These are phyloP conservation scores for Nebria brevicollis DNA, from an alignment of 2,888 invertebrate genomes.

Conservation along the genomic window DNA sequence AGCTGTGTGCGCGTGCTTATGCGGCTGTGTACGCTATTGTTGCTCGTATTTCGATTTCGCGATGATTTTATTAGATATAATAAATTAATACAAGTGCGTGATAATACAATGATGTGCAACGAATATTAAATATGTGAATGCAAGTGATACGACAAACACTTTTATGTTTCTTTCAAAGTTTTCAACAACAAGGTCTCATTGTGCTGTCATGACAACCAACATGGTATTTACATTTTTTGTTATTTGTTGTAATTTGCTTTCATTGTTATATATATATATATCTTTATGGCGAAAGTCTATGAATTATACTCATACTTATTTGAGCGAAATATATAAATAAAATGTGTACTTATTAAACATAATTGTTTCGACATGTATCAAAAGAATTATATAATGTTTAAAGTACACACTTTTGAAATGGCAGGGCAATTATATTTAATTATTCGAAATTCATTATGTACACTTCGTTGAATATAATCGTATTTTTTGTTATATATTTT, in stretches of 20 bases:
- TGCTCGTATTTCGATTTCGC: slow-evolving; percentile 28
- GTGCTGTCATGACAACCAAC: slow-evolving; percentile 46
- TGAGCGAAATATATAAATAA: background rate
- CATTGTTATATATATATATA: slow-evolving; percentile 11
- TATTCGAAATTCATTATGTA: no score
- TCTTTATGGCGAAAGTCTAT: background rate
- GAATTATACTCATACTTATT: background rate
- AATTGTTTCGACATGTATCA: no score
- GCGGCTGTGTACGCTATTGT: slow-evolving; percentile 28
- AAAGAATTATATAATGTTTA: no score
- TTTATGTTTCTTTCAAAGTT: slow-evolving; percentile 23
- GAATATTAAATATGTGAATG: slow-evolving; percentile 31
- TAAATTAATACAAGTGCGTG: slow-evolving; percentile 14
- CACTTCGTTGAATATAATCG: no score
- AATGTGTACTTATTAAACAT: no score
- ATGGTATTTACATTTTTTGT: slow-evolving; percentile 35
- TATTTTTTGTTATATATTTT: no score
- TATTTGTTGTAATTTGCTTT: slow-evolving; percentile 23
- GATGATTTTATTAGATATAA: slow-evolving; percentile 25
- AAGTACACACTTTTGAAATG: no score
- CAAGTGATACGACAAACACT: slow-evolving; percentile 4
- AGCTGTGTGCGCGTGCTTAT: slow-evolving; percentile 32
- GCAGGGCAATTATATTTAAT: no score
- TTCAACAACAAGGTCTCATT: slow-evolving; percentile 46
- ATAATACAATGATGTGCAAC: slow-evolving; percentile 17